phyloP scores from a whole-genome alignment of 2,888 invertebrate genomes.

The Lepidochitona cinerea region DNA sequence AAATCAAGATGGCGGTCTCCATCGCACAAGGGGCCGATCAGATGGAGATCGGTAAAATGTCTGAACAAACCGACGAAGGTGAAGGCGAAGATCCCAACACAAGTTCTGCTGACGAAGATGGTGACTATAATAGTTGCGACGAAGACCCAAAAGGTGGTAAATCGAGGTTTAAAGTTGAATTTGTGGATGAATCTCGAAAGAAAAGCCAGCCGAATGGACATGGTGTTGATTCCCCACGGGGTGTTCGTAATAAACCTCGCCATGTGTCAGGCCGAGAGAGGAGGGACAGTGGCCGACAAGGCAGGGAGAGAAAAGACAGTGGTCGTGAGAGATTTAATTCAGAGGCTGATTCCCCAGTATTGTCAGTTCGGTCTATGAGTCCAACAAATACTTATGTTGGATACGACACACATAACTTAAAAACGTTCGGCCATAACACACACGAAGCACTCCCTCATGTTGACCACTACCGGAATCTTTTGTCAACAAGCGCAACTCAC shows the following conservation, averaged over 20 bases:
- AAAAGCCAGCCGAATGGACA: not conserved
- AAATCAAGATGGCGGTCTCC: conserved; percentile 2
- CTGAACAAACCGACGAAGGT: not conserved
- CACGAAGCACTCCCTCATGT: conserved; percentile 85
- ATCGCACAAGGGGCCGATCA: not conserved
- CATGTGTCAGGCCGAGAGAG: not conserved
- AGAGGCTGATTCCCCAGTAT: conserved; percentile 2
- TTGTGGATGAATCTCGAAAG: conserved; percentile 13
- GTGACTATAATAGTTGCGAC: not conserved
- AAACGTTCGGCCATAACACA: conserved; percentile 73
- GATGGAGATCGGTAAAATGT: not conserved
- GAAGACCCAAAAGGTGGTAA: conserved; percentile 1
- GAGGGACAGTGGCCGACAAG: not conserved
- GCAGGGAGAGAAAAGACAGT: not conserved
- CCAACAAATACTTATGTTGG: conserved; percentile 3
- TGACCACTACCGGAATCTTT: conserved; percentile 81
- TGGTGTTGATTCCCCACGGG: not conserved
- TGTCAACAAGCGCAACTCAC: conserved; percentile 56
- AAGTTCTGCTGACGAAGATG: not conserved
- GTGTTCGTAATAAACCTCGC: not conserved
- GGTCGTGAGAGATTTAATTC: not conserved
- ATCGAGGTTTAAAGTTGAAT: conserved; percentile 22
- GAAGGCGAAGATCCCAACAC: not conserved
- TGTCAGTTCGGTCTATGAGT: not conserved
- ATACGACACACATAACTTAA: conserved; percentile 77